Evolutionary conservation across 2,797 vertebrate species (phyloP), one percentile per base, ranked within the genome.

Genomic region (Enteromius paludinosus): DNA sequence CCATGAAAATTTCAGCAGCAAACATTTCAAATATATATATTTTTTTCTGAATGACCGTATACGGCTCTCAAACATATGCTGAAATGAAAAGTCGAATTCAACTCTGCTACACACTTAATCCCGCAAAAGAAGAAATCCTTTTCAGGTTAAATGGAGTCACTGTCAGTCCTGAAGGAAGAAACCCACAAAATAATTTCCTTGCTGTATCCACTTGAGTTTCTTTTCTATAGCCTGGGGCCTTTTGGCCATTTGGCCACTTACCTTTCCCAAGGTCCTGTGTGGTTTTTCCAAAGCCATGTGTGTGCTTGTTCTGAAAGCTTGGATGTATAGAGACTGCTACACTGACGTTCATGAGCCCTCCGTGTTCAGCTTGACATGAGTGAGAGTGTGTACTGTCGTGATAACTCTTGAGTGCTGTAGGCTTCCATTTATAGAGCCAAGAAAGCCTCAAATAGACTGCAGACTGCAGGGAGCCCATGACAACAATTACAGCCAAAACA

Each of bases 401-500:
- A 94, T 94, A 94, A 93, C 94, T 94, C 93, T 93, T 91, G 90
- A 90, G 88, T 94, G 92, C 91, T 85, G 25, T 86, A 81, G 92
- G 92, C 94, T 96, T 96, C 97, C 96, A 98, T 97, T 98, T 98
- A 98, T 98, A 99, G 97, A 82, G 91, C 83, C 93, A 73, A 87
- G 95, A 96, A 95, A 92, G 93, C 93, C 93, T 95, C 94, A 97
- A 98, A 98, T 97, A 98, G 95, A 95, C 92, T 89, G 28, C 81
- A 92, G 92, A 93, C 90, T 92, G 92, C 93, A 93, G 91, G 89
- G 92, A 93, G 91, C 90, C 94, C 93, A 20, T 64, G 61, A 66
- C 76, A 92, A 84, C 79, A 87, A 93, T 90, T 82, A 89, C 81
- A 38, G 80, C 49, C 3, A 62, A 30, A 62, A 30, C 25, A 62